These are phyloP conservation scores for roundworm (Caenorhabditis elegans) DNA, from an alignment of 1,140 invertebrate species.

Conservation along the genomic window WBcel235 BX284605.5:11439501-11440000, in stretches of 20 bases:
- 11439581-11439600: conserved; percentile 57
- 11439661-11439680: conserved; percentile 65
- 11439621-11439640: conserved; percentile 58
- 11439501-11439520: no score
- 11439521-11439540: conserved; percentile 51
- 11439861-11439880: no score
- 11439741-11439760: conserved; percentile 60
- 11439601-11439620: conserved; percentile 57
- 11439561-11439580: conserved; percentile 58
- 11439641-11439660: conserved; percentile 58
- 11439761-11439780: conserved; percentile 60
- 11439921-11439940: no score
- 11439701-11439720: conserved; percentile 16
- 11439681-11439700: conserved; percentile 59
- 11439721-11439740: conserved; percentile 13
- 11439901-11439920: no score
- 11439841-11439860: background rate
- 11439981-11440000: no score
- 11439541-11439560: conserved; percentile 63
- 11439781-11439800: conserved; percentile 52
- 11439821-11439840: background rate
- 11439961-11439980: no score
- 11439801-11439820: background rate
- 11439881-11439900: no score
- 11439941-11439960: no score